A percentile compares a stretch with the other conserved stretches of the same genome.
Conservation (phyloP, 2,113 vertebrate genomes). For the Mesembrinibis cayennensis region DNA sequence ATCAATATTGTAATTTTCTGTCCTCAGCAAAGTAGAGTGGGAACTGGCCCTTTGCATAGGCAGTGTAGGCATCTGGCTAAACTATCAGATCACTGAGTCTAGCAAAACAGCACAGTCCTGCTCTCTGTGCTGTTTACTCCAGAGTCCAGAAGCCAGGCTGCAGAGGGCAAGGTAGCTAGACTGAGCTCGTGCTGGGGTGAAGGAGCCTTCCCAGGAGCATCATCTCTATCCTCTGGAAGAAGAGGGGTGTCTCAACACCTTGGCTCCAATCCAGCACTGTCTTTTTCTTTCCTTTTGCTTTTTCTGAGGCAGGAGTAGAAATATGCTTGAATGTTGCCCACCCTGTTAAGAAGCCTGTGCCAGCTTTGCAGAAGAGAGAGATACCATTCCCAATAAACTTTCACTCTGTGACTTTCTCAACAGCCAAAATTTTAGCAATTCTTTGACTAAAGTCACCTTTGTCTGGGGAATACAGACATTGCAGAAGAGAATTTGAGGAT, state of each 20-base stretch:
- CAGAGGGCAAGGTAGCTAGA: neutral
- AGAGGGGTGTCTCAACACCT: neutral
- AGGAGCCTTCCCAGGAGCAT: neutral
- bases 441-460: neutral
- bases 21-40: fast-evolving
- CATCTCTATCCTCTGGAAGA: neutral
- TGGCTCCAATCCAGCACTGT: neutral
- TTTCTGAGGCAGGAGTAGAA: neutral
- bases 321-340: neutral
- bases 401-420: neutral
- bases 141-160: neutral
- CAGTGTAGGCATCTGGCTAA: neutral
- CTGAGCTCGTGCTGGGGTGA: neutral
- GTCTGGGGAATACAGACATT: neutral
- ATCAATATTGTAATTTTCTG: neutral
- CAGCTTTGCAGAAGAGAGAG: neutral
- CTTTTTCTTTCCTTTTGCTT: neutral
- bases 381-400: neutral
- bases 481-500: neutral
- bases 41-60: neutral
- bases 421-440: neutral
- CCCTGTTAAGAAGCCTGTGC: neutral
- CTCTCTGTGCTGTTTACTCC: neutral
- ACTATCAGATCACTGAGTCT: neutral
- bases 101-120: neutral